Percentiles rank a stretch among this genome's conserved stretches.
Conservation (phyloP, 1,140 invertebrate species). For the Polypedilum vanderplanki region DNA sequence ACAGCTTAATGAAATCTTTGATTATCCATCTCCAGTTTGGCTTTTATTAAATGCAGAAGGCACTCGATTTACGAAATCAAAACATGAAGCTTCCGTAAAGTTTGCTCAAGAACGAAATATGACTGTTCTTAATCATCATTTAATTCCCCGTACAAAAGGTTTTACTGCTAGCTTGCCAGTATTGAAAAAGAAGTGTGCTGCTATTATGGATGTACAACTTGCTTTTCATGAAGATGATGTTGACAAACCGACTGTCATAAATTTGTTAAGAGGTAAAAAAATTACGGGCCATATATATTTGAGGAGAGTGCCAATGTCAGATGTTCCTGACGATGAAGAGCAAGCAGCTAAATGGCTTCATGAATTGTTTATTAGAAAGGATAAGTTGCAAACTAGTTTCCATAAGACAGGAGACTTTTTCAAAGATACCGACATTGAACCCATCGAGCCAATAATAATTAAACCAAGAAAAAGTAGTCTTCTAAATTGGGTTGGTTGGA, state of each 20-base stretch:
- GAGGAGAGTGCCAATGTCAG: constrained; percentile 70
- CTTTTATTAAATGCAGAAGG: constrained; percentile 90
- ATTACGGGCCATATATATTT: constrained; percentile 72
- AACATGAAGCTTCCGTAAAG: constrained; percentile 79
- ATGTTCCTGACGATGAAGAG: constrained; percentile 72
- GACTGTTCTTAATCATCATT: constrained; percentile 77
- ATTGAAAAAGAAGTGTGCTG: constrained; percentile 66
- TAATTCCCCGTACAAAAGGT: constrained; percentile 87
- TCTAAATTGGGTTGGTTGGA: constrained; percentile 66
- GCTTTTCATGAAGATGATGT: constrained; percentile 62
- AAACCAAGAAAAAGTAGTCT: constrained; percentile 57
- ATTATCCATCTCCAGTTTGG: constrained; percentile 85
- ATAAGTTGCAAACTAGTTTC: constrained; percentile 74
- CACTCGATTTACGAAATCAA: constrained; percentile 81
- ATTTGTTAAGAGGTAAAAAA: constrained; percentile 69
- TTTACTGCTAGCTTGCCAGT: constrained; percentile 71
- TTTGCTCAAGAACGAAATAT: constrained; percentile 82
- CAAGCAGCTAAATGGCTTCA: constrained; percentile 74
- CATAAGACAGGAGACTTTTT: constrained; percentile 77
- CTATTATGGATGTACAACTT: constrained; percentile 80
- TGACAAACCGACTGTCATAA: constrained; percentile 69
- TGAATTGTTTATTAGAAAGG: constrained; percentile 54
- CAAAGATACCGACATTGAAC: constrained; percentile 59
- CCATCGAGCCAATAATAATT: constrained; percentile 50
- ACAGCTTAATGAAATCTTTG: constrained; percentile 72